Percentiles rank a stretch among this genome's conserved stretches.
phyloP scores from a whole-genome alignment of 2,113 vertebrate species.

The Gulo gulo region DNA sequence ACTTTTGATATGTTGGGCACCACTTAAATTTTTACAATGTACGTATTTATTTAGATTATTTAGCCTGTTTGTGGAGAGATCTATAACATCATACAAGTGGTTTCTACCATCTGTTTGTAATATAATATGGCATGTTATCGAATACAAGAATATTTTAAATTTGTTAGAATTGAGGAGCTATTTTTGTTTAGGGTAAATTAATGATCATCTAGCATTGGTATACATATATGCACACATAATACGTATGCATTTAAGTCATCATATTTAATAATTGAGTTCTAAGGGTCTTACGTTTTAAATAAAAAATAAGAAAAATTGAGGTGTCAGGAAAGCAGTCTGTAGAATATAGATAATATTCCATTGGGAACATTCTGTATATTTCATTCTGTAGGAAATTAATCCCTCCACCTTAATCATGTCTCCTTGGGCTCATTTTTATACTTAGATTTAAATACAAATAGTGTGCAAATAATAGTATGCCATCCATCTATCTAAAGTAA shows the following conservation, averaged over 20 bases:
- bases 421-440: conserved; percentile 33
- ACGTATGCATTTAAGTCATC: not conserved
- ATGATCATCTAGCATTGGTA: not conserved
- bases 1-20: not conserved
- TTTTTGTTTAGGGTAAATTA: not conserved
- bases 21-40: not conserved
- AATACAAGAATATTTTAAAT: not conserved
- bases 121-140: not conserved
- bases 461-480: not conserved
- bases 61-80: not conserved
- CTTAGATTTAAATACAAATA: conserved; percentile 54
- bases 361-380: not conserved
- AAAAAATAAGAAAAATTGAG: conserved; percentile 17
- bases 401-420: not conserved
- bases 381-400: conserved; percentile 43
- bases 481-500: not conserved
- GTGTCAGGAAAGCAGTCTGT: conserved; percentile 28
- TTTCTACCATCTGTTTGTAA: not conserved
- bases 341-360: conserved; percentile 37
- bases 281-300: not conserved
- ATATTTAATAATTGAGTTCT: not conserved
- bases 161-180: not conserved
- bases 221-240: not conserved
- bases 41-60: not conserved
- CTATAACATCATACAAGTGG: not conserved